Evolutionary conservation across 2,113 vertebrate species (phyloP).

Genomic region (Piaya cayana): DNA sequence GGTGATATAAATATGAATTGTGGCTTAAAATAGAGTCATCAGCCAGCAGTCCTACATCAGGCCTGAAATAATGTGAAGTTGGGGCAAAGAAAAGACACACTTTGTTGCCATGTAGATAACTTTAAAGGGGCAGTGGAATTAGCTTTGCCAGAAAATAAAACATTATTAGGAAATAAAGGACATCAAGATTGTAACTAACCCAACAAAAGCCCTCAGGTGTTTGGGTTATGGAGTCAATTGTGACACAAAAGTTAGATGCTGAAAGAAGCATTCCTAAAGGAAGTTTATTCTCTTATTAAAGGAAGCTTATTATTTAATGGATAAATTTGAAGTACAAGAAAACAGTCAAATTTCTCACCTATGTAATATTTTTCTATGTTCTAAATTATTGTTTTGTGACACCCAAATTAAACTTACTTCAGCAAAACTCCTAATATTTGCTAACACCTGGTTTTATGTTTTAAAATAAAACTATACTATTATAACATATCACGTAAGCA

Average conservation of each 20-base stretch:
- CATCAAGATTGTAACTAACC: neutral
- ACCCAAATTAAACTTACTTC: neutral
- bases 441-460: neutral
- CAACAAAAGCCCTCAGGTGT: neutral
- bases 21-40: neutral
- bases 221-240: neutral
- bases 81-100: neutral
- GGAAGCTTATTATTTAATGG: neutral
- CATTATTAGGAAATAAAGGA: neutral
- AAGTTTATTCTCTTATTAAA: neutral
- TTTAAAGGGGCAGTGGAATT: neutral
- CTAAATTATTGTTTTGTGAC: neutral
- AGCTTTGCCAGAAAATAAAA: neutral
- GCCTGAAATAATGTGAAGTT: neutral
- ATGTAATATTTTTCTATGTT: neutral
- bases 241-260: neutral
- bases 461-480: neutral
- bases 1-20: neutral
- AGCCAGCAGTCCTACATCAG: neutral
- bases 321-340: neutral
- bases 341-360: neutral
- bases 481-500: neutral
- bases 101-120: neutral
- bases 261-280: neutral
- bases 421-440: neutral